Base-by-base conservation (phyloP, 1,140 invertebrate species). In the Steinernema khuongi region DNA sequence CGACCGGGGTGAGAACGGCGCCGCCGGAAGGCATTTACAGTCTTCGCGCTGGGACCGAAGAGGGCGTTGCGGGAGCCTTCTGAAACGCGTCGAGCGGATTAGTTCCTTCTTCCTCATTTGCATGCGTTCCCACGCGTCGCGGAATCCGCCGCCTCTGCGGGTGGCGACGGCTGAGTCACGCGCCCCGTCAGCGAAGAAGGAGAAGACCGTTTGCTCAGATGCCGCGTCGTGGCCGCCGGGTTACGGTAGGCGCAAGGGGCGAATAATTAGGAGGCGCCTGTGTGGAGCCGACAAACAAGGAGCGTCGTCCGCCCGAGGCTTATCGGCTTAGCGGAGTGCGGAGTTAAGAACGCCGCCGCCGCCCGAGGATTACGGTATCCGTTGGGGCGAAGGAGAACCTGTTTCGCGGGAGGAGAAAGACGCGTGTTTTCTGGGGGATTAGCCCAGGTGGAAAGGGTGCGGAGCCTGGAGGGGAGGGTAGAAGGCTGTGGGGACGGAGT, bases 11-110 rank as follows among this genome's bases (percentile, higher is more conserved):
- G 29, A 72, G 73, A 22, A 75, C 41, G 50, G 74, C 73, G 26
- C 74, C 70, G 60, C 73, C 74, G 22, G 74, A 75, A 28, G 74
- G 67, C 74, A 75, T 75, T 73, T 71, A 73, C 67, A 74, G 50
- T 60, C 26, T 22, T 60, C 50, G 7, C 36, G 22, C 7, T 60
- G 50, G 26, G 26, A 4, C 50, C 14, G 26, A 22, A 41, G 36
- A n/a, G 36, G n/a, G 36, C 7, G 50, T 60, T 60, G n/a, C 50
- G 14, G 50, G 50, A 60, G 50, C 11, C 50, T 60, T 60, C 50
- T 60, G 50, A 60, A 60, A 60, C 11, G 50, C 7, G n/a, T n/a
- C 50, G 50, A 60, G 14, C 50, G 50, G 50, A 60, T 60, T 60
- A 60, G 50, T 41, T n/a, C 36, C 36, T 11, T 11, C 36, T 41